Evolutionary conservation across 2,797 vertebrate species (phyloP).

Genomic region (Micromesistius poutassou): DNA sequence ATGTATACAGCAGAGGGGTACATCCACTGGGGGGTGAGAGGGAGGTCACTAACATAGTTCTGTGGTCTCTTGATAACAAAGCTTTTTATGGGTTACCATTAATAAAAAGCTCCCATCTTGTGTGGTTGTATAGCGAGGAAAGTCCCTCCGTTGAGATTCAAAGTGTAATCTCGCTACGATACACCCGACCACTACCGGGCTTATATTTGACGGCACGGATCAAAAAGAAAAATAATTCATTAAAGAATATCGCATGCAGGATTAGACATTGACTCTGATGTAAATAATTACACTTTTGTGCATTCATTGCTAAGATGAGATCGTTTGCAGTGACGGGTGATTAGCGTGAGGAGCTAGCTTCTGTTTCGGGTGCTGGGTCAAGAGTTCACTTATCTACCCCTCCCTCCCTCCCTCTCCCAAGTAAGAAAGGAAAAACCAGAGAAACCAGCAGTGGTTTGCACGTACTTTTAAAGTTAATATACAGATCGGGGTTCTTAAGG

Average conservation of each 20-base stretch:
- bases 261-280: conserved; percentile 31
- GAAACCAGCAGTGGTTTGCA: background rate
- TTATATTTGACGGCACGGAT: conserved; percentile 4
- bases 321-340: background rate
- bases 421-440: background rate
- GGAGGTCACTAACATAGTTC: conserved; percentile 62
- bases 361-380: conserved; percentile 24
- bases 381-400: conserved; percentile 31
- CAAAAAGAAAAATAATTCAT: conserved; percentile 2
- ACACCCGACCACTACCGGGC: conserved; percentile 41
- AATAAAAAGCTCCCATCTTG: conserved; percentile 14
- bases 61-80: conserved; percentile 54
- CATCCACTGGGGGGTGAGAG: conserved; percentile 50
- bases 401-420: background rate
- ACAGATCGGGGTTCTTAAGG: background rate
- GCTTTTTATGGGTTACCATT: conserved; percentile 45
- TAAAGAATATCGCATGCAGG: conserved; percentile 16
- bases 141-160: conserved; percentile 23
- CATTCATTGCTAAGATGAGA: background rate
- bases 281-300: background rate
- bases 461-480: background rate
- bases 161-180: conserved; percentile 50
- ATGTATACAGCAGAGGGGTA: background rate
- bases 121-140: conserved; percentile 27
- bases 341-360: background rate